These are phyloP conservation scores for Chionoecetes opilio DNA, from an alignment of 1,140 invertebrate genomes.

Conservation along the genomic window DNA sequence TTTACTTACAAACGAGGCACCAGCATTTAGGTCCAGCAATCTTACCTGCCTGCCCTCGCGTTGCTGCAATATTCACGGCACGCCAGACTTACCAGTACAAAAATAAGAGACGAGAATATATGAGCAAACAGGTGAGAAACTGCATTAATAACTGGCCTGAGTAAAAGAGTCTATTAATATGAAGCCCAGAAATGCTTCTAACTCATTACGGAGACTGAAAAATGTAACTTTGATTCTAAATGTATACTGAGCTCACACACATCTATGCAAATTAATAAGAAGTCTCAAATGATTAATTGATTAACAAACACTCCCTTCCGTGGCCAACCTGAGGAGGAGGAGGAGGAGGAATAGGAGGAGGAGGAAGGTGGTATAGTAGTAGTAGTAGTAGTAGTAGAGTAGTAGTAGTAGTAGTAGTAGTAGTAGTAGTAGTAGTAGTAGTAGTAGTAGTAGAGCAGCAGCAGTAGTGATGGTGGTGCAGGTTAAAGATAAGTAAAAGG, in stretches of 20 bases:
- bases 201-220: slow-evolving; percentile 12
- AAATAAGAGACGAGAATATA: background rate
- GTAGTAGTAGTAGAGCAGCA: background rate
- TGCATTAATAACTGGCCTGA: slow-evolving; percentile 4
- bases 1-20: too few relatives aligned
- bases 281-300: slow-evolving; percentile 8
- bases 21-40: too few relatives aligned
- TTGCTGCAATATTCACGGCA: background rate
- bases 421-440: slow-evolving; percentile 37
- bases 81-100: background rate
- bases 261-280: background rate
- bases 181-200: slow-evolving; percentile 6
- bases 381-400: background rate
- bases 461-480: background rate
- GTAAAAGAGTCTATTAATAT: slow-evolving; percentile 22
- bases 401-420: slow-evolving; percentile 18
- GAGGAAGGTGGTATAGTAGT: background rate
- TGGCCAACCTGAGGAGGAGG: background rate
- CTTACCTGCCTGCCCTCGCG: background rate
- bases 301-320: background rate
- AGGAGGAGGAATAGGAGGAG: slow-evolving; percentile 33
- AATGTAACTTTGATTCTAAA: slow-evolving; percentile 11
- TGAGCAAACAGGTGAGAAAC: slow-evolving; percentile 28
- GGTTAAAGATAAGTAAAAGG: background rate
- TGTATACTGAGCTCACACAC: slow-evolving; percentile 5